Base-by-base conservation (phyloP, 2,113 vertebrate species). In the Perca fluviatilis region DNA sequence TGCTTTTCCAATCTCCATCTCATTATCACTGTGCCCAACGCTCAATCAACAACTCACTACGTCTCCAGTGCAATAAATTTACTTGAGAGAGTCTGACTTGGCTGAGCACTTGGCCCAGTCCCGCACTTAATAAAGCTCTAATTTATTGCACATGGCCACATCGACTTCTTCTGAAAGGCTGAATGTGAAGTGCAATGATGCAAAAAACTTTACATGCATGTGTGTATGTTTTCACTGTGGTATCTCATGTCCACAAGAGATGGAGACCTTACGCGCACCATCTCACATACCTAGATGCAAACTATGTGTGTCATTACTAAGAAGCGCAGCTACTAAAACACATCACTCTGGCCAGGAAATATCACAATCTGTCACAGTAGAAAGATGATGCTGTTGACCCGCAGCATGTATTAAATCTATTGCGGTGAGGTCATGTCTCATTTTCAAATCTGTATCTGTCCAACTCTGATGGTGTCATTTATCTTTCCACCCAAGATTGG, bases 1-100 rank as follows among this genome's bases (percentile, higher is more conserved):
- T 77, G 83, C 89, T 91, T 93, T 91, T 93, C 89, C 92, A 88
- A 94, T 95, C 90, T 94, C 92, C 89, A 91, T 94, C 91, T 95
- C 93, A 95, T 95, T 94, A 95, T 93, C 89, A 72, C 84, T 75
- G 46, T 80, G 80, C 83, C 93, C 79, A 47, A 68, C 15, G 84
- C 91, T 93, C 90, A 85, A 91, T 93, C 93, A 91, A 88, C 91
- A 92, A 85, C 89, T 91, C 88, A 77, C 82, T 91, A 81, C 68
- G 73, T 88, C 87, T 86, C 82, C 67, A 9, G 68, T 51, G 82
- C 83, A 76, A 84, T 91, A 85, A 91, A 94, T 95, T 79, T 86
- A 83, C 72, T 83, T 23, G 86, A 82, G 89, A 82, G 90, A 86
- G 75, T 84, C 86, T 86, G 82, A 90, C 83, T 92, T 90, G 85